Evolutionary conservation across 2,113 vertebrate genomes (phyloP).

Genomic region (Ptilonorhynchus violaceus): DNA sequence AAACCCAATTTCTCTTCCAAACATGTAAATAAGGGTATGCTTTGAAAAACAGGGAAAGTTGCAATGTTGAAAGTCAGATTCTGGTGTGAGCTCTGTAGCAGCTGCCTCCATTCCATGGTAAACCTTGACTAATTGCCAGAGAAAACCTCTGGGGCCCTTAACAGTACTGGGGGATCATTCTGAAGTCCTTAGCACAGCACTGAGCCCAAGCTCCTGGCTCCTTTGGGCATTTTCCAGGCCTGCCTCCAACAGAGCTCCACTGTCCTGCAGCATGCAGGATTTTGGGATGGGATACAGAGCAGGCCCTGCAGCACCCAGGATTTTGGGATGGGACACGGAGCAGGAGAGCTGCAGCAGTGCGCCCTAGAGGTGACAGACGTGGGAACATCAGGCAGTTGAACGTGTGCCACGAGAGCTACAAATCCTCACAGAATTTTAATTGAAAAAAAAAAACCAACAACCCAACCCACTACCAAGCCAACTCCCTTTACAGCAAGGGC

Average conservation of each 20-base stretch:
- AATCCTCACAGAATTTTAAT: slow-evolving; percentile 46
- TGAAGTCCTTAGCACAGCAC: neutral
- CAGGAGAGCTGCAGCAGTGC: slow-evolving; percentile 33
- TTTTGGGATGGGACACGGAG: neutral
- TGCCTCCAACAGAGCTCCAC: neutral
- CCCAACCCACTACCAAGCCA: neutral
- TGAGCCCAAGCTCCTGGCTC: neutral
- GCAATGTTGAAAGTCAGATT: neutral
- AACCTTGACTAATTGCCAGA: neutral
- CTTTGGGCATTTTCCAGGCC: neutral
- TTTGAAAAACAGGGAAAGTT: neutral
- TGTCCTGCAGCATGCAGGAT: rapidly evolving
- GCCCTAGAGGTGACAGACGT: slow-evolving; percentile 33
- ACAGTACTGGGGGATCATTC: neutral
- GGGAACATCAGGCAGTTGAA: neutral
- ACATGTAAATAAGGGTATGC: neutral
- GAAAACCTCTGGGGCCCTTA: neutral
- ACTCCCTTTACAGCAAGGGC: slow-evolving; percentile 22
- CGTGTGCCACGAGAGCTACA: neutral
- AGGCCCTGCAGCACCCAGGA: neutral
- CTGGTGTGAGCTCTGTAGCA: neutral
- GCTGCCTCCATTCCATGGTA: neutral
- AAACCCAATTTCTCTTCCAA: neutral
- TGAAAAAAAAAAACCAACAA: neutral
- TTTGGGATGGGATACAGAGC: neutral